Evolutionary conservation across 1,140 invertebrate genomes (phyloP).

Genomic region (Bombus pyrosoma): DNA sequence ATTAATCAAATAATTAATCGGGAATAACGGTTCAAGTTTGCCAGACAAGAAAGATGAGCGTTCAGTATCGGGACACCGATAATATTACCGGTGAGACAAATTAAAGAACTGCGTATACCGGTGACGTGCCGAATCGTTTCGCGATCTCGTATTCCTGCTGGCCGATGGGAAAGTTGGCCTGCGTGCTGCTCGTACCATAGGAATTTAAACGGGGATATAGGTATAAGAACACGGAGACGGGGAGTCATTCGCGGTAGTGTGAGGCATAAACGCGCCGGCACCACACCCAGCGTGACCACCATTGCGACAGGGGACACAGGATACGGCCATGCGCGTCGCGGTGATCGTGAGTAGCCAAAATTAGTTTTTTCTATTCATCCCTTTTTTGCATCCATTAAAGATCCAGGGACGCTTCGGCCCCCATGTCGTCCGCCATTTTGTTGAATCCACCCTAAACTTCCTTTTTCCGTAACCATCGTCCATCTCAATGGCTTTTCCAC

Average conservation of each 20-base stretch:
- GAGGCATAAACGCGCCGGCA: conserved; percentile 67
- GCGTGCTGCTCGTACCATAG: conserved; percentile 60
- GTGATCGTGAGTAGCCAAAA: conserved; percentile 65
- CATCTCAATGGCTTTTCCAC: background rate
- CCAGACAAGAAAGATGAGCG: background rate
- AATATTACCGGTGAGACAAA: background rate
- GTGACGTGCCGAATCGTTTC: conserved; percentile 24
- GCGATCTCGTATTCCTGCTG: conserved; percentile 51
- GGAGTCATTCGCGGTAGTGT: conserved; percentile 68
- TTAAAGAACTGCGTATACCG: background rate
- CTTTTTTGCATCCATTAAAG: conserved; percentile 11
- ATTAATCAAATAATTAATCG: background rate
- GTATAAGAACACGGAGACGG: conserved; percentile 71
- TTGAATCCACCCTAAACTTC: background rate
- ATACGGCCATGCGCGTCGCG: conserved; percentile 63
- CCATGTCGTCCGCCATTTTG: background rate
- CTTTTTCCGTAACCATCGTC: background rate
- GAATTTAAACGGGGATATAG: conserved; percentile 72
- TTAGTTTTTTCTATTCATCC: conserved; percentile 5
- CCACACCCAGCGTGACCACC: conserved; percentile 66
- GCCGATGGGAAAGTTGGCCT: conserved; percentile 69
- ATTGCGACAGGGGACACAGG: conserved; percentile 53
- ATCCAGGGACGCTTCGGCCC: too few relatives aligned
- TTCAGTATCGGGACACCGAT: background rate
- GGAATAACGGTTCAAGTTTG: background rate